phyloP scores from a whole-genome alignment of 2,888 invertebrate genomes.

The Stomorhina lunata region DNA sequence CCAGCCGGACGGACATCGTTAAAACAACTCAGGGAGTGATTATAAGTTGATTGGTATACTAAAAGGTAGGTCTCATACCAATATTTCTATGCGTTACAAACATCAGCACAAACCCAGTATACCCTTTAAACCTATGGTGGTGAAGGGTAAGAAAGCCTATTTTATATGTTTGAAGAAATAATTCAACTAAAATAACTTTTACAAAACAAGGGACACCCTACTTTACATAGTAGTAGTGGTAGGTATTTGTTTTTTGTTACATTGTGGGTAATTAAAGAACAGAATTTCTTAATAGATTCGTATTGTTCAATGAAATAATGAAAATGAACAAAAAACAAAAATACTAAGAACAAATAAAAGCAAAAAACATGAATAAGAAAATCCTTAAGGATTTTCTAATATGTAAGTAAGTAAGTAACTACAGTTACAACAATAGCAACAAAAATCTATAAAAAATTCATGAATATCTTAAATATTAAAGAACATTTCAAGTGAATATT shows the following conservation, averaged over 20 bases:
- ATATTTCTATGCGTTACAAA: too few species aligned
- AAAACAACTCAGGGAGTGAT: too few species aligned
- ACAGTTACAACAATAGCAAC: not conserved
- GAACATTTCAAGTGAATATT: not conserved
- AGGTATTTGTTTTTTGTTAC: constrained; percentile 9
- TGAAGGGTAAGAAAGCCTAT: too few species aligned
- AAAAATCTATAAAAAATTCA: constrained; percentile 10
- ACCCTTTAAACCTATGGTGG: too few species aligned
- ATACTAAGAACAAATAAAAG: not conserved
- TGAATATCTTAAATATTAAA: constrained; percentile 3
- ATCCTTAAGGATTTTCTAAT: not conserved
- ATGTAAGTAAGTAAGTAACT: not conserved
- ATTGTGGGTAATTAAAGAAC: constrained; percentile 51
- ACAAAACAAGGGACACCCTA: too few species aligned
- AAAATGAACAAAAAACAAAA: not conserved
- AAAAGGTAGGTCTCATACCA: too few species aligned
- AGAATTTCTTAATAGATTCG: constrained; percentile 22
- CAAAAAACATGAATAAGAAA: not conserved
- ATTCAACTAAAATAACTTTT: too few species aligned
- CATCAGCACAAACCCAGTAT: too few species aligned
- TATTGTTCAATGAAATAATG: constrained; percentile 24
- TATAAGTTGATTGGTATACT: too few species aligned
- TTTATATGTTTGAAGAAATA: too few species aligned
- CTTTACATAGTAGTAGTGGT: too few species aligned
- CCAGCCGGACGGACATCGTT: too few species aligned